Evolutionary conservation across 2,888 invertebrate species (phyloP), one percentile per base, ranked within the genome.

Genomic region (Orthosia cruda): DNA sequence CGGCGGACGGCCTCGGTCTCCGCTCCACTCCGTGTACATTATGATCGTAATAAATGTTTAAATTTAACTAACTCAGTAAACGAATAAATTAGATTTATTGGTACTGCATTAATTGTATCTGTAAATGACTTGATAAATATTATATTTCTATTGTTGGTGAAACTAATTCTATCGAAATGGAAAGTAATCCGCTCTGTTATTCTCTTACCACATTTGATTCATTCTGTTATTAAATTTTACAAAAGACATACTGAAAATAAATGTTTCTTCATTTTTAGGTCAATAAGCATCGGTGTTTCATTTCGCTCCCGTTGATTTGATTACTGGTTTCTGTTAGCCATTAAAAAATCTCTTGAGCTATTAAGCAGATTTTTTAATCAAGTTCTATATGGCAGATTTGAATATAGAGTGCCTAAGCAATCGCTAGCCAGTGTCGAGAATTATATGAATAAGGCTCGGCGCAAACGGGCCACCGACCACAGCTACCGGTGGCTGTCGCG

Each of bases 181-280:
- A 92, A 95, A 94, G 92, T 94, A 93, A 91, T 95, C 96, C 95
- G 95, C 96, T 96, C 94, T 95, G 95, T 96, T 96, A 92, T 94
- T 92, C 93, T 96, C 94, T 95, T 93, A 94, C 93, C 93, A 94
- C 94, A 91, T 95, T 96, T 93, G 92, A 96, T 94, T 96, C 94
- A 96, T 97, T 97, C 97, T 97, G 97, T 97, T 97, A 96, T 94
- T 94, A 94, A 96, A 97, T 96, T 97, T 96, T 96, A 97, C 97
- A 97, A 97, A 97, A 97, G 97, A 97, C 97, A 97, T 97, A 96
- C 97, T 95, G 97, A 96, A 97, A 97, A 97, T 97, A 97, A 97
- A 97, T 97, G 97, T 97, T 97, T 97, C 97, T 97, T 97, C 97
- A 97, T 97, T 97, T 97, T 97, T 97, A 97, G 97, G 97, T 97